Base-by-base conservation (phyloP, 2,888 invertebrate genomes). In the Sarcophaga subvicina region DNA sequence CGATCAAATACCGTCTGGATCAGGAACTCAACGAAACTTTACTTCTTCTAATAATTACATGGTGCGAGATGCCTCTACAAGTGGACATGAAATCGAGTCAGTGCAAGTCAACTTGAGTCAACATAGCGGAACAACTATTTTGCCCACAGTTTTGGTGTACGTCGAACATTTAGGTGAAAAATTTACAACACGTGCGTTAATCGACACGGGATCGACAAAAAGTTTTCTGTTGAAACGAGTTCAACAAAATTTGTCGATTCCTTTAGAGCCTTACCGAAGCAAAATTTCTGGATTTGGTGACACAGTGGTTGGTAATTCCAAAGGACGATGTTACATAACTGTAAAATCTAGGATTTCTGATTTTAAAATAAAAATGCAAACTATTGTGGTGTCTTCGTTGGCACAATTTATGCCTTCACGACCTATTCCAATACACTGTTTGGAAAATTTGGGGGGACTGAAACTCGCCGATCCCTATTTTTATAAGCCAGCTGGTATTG, bases 241-340 rank as follows among this genome's bases (percentile, higher is more conserved):
- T 17, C 75, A 75, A 27, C 27, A 27, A 27, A 27, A 27, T 27
- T 27, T 27, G 27, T 27, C 27, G 4, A 27, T 27, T 8, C 20
- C 76, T 22, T 4, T 75, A 3, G 64, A 75, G 49, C 6, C n/a
- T n/a, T n/a, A n/a, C n/a, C n/a, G n/a, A n/a, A n/a, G n/a, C n/a
- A n/a, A n/a, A n/a, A n/a, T n/a, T n/a, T n/a, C n/a, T 8, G 76
- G 76, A 25, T 37, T 76, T n/a, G 76, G 76, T 11, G 76, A 63
- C 63, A n/a, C 25, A 25, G 63, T 63, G 11, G 73, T 75, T 20
- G 27, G 73, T 14, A 75, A n/a, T 47, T 75, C 73, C 4, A 62
- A 22, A 63, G 63, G 25, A 2, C 37, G 20, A 11, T 63, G 63
- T 6, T 12, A 20, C 12, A 17, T 64, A 4, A 14, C 59, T 72